Percentiles rank a stretch among this genome's conserved stretches.
Evolutionary conservation across 2,888 invertebrate genomes (phyloP).

Genomic region (Ophion ventricosus): DNA sequence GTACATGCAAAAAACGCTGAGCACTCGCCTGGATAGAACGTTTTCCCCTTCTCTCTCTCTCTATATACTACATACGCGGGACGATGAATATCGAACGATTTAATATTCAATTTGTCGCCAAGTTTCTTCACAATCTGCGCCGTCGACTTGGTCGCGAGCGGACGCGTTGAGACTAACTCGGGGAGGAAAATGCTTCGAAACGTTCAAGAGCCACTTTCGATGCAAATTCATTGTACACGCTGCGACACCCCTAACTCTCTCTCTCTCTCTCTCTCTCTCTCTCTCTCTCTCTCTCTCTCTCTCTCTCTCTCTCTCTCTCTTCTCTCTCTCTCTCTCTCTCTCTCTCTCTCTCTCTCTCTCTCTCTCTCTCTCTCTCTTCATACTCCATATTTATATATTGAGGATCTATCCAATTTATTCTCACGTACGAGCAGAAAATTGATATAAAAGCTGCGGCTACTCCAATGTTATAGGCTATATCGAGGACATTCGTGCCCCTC

Average conservation of each 20-base stretch:
- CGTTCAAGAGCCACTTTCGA: slow-evolving; percentile 80
- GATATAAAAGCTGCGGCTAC: slow-evolving; percentile 68
- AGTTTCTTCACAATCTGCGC: slow-evolving; percentile 75
- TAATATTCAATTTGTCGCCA: slow-evolving; percentile 76
- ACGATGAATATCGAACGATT: slow-evolving; percentile 68
- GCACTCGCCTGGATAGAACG: too few species aligned
- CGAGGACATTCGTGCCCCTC: neutral
- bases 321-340: slow-evolving; percentile 29
- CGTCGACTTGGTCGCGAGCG: slow-evolving; percentile 54
- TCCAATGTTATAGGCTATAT: neutral
- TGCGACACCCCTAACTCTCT: slow-evolving; percentile 48
- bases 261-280: too few species aligned
- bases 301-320: too few species aligned
- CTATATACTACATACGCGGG: neutral
- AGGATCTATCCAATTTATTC: slow-evolving; percentile 73
- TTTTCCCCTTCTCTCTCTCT: neutral
- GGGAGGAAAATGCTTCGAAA: slow-evolving; percentile 68
- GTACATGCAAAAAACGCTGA: too few species aligned
- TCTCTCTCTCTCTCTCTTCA: slow-evolving; percentile 12
- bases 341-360: slow-evolving; percentile 29
- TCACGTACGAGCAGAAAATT: slow-evolving; percentile 68
- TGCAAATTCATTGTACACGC: slow-evolving; percentile 79
- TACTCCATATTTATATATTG: slow-evolving; percentile 41
- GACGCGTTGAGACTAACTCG: slow-evolving; percentile 22
- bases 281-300: too few species aligned